Percentiles rank a stretch among this genome's conserved stretches.
phyloP scores from a whole-genome alignment of 2,888 invertebrate genomes.

The Amphipyra berbera region DNA sequence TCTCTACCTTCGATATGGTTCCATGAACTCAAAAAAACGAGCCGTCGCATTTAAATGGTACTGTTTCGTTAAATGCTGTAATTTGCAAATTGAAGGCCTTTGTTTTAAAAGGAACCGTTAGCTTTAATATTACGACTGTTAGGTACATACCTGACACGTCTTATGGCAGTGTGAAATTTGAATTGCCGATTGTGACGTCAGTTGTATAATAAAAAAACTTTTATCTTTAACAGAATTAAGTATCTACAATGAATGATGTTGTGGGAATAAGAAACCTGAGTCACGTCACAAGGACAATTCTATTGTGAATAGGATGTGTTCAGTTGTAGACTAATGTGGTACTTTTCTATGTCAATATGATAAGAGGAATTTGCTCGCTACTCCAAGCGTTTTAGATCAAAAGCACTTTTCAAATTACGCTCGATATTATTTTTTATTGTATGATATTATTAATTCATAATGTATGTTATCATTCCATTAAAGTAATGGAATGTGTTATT shows the following conservation, averaged over 20 bases:
- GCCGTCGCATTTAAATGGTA: constrained; percentile 37
- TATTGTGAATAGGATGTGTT: constrained; percentile 69
- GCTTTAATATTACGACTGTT: constrained; percentile 30
- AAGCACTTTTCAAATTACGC: constrained; percentile 12
- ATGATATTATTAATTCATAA: no score
- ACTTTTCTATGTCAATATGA: constrained; percentile 55
- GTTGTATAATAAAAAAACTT: constrained; percentile 8
- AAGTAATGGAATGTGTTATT: no score
- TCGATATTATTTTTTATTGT: no score
- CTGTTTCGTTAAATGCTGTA: constrained; percentile 47
- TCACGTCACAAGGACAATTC: constrained; percentile 66
- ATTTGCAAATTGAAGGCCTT: constrained; percentile 50
- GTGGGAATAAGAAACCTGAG: constrained; percentile 61
- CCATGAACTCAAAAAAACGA: constrained; percentile 48
- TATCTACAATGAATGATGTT: constrained; percentile 27
- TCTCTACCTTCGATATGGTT: constrained; percentile 52
- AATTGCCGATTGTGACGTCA: constrained; percentile 13
- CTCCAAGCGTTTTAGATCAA: constrained; percentile 26
- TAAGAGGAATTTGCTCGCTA: constrained; percentile 30
- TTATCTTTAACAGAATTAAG: constrained; percentile 8
- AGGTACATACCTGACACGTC: constrained; percentile 13
- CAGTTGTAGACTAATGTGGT: constrained; percentile 59
- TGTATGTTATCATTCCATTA: no score
- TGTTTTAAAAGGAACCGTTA: constrained; percentile 50
- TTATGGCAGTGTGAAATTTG: constrained; percentile 14